These are phyloP conservation scores for Bujurquina vittata DNA, from an alignment of 2,113 vertebrate genomes.

Conservation along the genomic window DNA sequence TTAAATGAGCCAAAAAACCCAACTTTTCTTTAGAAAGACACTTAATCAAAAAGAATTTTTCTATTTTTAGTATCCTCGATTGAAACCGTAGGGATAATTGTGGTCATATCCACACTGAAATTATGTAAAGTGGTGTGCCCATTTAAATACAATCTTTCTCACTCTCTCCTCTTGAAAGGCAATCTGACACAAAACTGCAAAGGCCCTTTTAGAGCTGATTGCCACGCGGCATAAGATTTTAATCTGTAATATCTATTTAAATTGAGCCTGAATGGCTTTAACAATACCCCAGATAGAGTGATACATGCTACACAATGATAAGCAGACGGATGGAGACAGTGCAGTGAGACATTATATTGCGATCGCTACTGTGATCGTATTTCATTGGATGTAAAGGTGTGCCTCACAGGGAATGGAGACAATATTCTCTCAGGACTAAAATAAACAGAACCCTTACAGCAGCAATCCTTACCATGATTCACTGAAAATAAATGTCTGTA, in stretches of 20 bases:
- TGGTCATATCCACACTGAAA: constrained; percentile 14
- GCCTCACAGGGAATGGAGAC: neutral
- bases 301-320: constrained; percentile 39
- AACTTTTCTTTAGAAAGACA: neutral
- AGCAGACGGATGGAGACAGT: constrained; percentile 18
- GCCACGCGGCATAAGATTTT: constrained; percentile 24
- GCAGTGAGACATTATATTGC: constrained; percentile 9
- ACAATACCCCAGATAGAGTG: constrained; percentile 16
- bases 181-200: constrained; percentile 16
- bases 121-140: constrained; percentile 22
- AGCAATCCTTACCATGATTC: neutral
- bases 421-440: too few species aligned
- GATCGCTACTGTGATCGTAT: constrained; percentile 23
- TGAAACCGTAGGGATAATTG: constrained; percentile 14
- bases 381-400: constrained; percentile 30
- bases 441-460: neutral
- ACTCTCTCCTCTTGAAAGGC: constrained; percentile 24
- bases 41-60: neutral
- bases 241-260: constrained; percentile 2
- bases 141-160: constrained; percentile 51
- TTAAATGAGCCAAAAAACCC: neutral
- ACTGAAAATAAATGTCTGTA: neutral
- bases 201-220: constrained; percentile 40
- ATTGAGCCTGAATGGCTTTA: constrained; percentile 14
- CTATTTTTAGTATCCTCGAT: constrained; percentile 9